phyloP scores from a whole-genome alignment of 2,113 vertebrate genomes.

The Lampris megalopsis region DNA sequence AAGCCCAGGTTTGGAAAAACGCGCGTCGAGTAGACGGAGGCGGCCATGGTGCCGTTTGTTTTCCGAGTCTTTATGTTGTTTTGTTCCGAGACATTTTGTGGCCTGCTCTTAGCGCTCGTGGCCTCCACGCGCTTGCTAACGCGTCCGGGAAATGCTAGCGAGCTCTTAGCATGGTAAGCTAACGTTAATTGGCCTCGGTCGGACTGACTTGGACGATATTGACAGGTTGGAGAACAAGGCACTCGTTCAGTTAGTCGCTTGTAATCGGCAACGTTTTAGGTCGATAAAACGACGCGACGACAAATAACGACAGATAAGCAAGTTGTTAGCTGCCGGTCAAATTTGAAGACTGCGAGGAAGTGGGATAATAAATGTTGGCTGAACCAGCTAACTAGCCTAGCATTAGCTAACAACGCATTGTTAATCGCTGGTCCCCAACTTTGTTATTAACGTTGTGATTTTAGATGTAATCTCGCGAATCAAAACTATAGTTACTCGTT shows the following conservation, averaged over 20 bases:
- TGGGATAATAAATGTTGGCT: slow-evolving; percentile 51
- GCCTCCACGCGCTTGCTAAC: slow-evolving; percentile 79
- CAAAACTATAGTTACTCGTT: rapidly evolving
- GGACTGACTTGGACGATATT: background rate
- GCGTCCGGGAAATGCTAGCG: slow-evolving; percentile 56
- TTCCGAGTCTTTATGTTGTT: slow-evolving; percentile 67
- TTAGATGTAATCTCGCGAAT: too few relatives aligned
- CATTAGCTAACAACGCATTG: slow-evolving; percentile 65
- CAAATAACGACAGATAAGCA: too few relatives aligned
- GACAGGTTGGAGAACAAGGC: too few relatives aligned
- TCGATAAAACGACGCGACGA: slow-evolving; percentile 4
- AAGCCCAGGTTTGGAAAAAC: background rate
- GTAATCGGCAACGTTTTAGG: slow-evolving; percentile 12
- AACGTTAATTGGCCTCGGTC: slow-evolving; percentile 45
- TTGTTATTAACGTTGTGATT: slow-evolving; percentile 4
- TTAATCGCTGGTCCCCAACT: slow-evolving; percentile 54
- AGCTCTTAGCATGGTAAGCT: slow-evolving; percentile 23
- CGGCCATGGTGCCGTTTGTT: background rate
- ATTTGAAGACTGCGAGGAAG: slow-evolving; percentile 55
- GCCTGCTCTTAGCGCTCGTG: slow-evolving; percentile 78
- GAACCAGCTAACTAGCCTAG: slow-evolving; percentile 48
- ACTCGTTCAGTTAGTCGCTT: too few relatives aligned
- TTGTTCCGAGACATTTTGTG: slow-evolving; percentile 75
- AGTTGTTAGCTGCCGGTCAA: slow-evolving; percentile 17
- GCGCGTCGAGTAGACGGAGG: background rate